Conservation (phyloP, 2,113 vertebrate genomes). For the Psilopogon haemacephalus region DNA sequence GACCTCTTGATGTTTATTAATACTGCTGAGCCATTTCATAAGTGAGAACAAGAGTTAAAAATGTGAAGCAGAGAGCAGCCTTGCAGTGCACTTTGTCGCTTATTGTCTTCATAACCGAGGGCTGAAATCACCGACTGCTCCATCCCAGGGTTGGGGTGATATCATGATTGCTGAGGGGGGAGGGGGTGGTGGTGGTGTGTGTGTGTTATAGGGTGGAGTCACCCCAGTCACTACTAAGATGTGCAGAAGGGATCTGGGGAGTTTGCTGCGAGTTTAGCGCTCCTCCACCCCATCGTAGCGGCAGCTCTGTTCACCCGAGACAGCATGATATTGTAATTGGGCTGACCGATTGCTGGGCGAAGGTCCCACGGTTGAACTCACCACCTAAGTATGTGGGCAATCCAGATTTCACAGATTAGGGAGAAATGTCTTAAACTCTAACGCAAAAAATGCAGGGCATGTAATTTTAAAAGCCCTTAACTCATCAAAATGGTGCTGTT, state of each 20-base stretch:
- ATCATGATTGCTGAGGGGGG: neutral
- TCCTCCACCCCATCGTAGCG: neutral
- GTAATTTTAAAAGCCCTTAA: neutral
- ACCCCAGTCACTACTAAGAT: neutral
- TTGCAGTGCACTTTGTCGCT: neutral
- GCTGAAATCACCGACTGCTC: neutral
- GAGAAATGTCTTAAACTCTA: neutral
- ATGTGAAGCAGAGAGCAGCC: neutral
- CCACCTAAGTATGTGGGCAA: neutral
- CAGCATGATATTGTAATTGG: neutral
- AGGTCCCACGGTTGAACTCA: neutral
- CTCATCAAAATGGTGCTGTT: neutral
- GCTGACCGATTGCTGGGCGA: neutral
- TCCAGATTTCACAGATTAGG: neutral
- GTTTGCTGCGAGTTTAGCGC: neutral
- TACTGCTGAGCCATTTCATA: rapidly evolving
- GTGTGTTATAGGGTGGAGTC: neutral
- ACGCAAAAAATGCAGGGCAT: neutral
- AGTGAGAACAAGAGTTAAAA: neutral
- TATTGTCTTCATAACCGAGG: neutral
- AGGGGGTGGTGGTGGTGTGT: no score
- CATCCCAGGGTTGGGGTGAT: neutral
- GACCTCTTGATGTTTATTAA: neutral
- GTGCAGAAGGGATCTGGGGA: neutral
- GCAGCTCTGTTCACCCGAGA: neutral